These are phyloP conservation scores for Otis tarda DNA, from an alignment of 2,113 vertebrate genomes.

Conservation along the genomic window DNA sequence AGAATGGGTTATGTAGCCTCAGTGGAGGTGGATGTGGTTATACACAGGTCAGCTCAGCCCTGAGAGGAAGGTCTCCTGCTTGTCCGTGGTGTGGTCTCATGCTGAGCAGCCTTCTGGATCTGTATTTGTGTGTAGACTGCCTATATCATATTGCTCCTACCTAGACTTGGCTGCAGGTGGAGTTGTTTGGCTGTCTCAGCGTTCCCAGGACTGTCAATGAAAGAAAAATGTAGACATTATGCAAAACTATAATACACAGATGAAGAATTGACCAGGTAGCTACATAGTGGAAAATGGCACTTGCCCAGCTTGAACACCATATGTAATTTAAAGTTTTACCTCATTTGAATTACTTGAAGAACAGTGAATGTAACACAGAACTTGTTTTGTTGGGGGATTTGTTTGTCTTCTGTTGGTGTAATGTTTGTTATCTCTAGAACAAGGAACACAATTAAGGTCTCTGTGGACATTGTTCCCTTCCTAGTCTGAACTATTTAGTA, in stretches of 20 bases:
- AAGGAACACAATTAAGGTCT: not conserved
- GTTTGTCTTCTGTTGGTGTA: not conserved
- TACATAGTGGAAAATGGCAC: not conserved
- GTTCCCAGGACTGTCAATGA: not conserved
- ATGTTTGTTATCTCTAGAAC: not conserved
- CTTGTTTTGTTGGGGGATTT: not conserved
- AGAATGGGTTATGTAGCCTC: not conserved
- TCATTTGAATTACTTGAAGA: not conserved
- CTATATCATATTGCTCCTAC: not conserved
- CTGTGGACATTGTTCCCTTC: not conserved
- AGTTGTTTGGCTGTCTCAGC: not conserved
- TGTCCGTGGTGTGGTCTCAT: not conserved
- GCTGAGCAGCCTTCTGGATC: not conserved
- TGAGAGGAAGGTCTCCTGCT: not conserved
- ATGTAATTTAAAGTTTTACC: not conserved
- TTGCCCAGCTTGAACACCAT: not conserved
- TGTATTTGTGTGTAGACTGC: not conserved
- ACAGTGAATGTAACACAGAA: not conserved
- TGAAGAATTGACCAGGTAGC: not conserved
- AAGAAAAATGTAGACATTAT: not conserved
- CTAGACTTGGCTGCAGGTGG: not conserved
- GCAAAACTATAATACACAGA: not conserved
- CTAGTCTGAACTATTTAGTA: not conserved
- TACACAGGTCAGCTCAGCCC: accelerated
- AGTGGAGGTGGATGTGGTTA: not conserved